phyloP scores from a whole-genome alignment of 64 coral and sea anemone species.

The Montipora capricornis region DNA sequence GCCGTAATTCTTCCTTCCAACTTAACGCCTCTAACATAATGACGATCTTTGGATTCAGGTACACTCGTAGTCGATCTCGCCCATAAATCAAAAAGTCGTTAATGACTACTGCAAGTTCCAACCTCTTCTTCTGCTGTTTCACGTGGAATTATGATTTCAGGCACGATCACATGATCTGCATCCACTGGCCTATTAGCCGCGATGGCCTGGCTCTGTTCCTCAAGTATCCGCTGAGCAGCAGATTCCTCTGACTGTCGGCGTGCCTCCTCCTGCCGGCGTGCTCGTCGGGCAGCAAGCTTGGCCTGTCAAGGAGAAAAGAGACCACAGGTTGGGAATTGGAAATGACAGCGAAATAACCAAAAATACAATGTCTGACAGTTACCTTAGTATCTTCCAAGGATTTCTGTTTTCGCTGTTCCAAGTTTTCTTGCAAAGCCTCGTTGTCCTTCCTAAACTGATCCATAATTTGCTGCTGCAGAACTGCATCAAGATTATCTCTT shows the following conservation, averaged over 20 bases:
- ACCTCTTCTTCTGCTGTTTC: conserved; percentile 96
- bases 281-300: conserved; percentile 90
- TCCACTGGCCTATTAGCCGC: conserved; percentile 83
- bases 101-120: not conserved
- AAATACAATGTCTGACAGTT: not conserved
- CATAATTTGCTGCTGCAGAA: conserved; percentile 96
- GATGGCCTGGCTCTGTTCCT: conserved; percentile 96
- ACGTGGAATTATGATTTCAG: conserved; percentile 84
- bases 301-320: conserved; percentile 33
- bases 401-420: conserved; percentile 81
- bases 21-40: no score
- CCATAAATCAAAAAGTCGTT: no score
- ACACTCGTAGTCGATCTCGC: no score
- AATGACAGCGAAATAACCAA: not conserved
- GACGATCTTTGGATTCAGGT: no score
- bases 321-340: not conserved
- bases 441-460: conserved; percentile 98
- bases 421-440: conserved; percentile 60
- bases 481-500: conserved; percentile 84
- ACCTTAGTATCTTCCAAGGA: conserved; percentile 89
- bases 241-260: conserved; percentile 85
- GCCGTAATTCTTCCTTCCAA: no score
- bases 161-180: conserved; percentile 86
- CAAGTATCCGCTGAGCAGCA: conserved; percentile 89
- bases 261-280: conserved; percentile 91